phyloP scores from a whole-genome alignment of 2,888 invertebrate species.

The Drosophila meridionalis region DNA sequence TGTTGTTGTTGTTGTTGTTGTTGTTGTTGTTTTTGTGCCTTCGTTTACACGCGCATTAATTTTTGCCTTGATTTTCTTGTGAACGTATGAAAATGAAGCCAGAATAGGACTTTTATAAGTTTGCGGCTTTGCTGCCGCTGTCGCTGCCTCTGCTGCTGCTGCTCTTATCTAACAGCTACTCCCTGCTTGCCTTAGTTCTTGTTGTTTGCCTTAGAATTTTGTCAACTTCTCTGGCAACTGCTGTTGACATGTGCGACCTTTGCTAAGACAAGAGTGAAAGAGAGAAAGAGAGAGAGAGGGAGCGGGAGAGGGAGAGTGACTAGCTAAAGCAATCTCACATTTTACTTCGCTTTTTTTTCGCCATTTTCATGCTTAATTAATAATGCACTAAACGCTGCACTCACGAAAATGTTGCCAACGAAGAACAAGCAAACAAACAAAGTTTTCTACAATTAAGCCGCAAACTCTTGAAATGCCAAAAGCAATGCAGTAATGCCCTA shows the following conservation, averaged over 20 bases:
- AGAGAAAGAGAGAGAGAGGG: neutral
- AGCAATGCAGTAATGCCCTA: slow-evolving; percentile 21
- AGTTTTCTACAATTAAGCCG: slow-evolving; percentile 46
- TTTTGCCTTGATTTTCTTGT: slow-evolving; percentile 50
- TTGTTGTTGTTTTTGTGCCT: slow-evolving; percentile 15
- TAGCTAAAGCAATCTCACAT: neutral
- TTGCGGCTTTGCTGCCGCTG: slow-evolving; percentile 30
- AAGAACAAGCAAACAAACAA: slow-evolving; percentile 31
- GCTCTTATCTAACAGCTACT: slow-evolving; percentile 29
- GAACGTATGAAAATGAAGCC: slow-evolving; percentile 36
- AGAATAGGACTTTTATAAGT: slow-evolving; percentile 44
- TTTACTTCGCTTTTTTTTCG: slow-evolving; percentile 7
- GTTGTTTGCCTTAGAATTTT: neutral
- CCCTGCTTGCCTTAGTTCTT: slow-evolving; percentile 4
- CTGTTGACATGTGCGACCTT: slow-evolving; percentile 61
- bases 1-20: neutral
- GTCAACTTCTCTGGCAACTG: slow-evolving; percentile 34
- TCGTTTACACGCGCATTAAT: slow-evolving; percentile 68
- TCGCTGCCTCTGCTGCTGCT: neutral
- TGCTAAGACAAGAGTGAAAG: neutral
- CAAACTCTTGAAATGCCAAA: slow-evolving; percentile 39
- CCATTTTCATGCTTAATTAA: slow-evolving; percentile 68
- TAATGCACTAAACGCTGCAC: slow-evolving; percentile 58
- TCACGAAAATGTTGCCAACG: slow-evolving; percentile 24
- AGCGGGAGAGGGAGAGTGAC: neutral